Conservation (phyloP, 2,113 vertebrate genomes). For the Prunella fulvescens region DNA sequence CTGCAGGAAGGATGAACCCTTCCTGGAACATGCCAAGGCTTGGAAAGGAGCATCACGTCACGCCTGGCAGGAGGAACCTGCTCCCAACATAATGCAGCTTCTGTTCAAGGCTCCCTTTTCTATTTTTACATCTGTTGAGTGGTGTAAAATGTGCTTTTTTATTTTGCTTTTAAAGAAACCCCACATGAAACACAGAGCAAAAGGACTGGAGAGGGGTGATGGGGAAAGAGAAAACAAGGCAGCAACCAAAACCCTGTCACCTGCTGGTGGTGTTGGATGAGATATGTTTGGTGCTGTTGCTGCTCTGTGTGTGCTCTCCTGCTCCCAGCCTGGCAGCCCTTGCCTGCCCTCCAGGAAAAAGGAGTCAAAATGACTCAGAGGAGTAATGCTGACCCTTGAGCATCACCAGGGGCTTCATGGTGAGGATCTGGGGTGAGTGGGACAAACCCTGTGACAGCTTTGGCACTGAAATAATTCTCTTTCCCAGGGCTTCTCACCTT, state of each 20-base stretch:
- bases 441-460: not conserved
- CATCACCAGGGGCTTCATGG: not conserved
- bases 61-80: not conserved
- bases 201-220: not conserved
- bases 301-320: not conserved
- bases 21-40: not conserved
- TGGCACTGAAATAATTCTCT: not conserved
- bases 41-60: not conserved
- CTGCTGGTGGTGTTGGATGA: not conserved
- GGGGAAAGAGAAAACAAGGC: not conserved
- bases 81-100: constrained; percentile 16
- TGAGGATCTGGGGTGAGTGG: not conserved
- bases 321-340: not conserved
- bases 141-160: not conserved
- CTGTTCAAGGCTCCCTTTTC: constrained; percentile 28
- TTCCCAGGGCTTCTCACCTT: not conserved
- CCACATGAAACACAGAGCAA: not conserved
- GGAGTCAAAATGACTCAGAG: not conserved
- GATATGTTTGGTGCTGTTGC: not conserved
- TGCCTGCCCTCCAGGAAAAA: not conserved
- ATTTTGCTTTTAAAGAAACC: not conserved
- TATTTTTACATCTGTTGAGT: not conserved
- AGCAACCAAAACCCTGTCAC: not conserved
- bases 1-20: constrained; percentile 11
- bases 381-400: not conserved